These are phyloP conservation scores for Zosterops pallidus DNA, from an alignment of 2,113 vertebrate species.

Conservation along the genomic window DNA sequence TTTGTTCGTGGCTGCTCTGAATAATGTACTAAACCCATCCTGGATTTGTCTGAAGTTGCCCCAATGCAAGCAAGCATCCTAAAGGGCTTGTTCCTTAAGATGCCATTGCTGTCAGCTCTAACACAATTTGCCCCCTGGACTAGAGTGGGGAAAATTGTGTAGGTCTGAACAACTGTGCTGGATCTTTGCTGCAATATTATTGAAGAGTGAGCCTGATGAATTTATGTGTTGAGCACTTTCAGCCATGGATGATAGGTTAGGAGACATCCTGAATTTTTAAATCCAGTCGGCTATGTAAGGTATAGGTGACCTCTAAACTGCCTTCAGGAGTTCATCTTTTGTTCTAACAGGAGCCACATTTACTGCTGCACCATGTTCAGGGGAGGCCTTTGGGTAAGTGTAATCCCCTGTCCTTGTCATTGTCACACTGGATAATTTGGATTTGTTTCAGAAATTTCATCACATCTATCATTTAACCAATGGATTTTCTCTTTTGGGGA, in stretches of 20 bases:
- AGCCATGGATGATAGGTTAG: background rate
- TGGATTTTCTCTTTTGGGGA: background rate
- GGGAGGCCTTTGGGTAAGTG: background rate
- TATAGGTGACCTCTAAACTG: background rate
- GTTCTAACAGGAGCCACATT: background rate
- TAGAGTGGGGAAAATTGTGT: background rate
- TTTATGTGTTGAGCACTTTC: background rate
- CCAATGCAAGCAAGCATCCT: background rate
- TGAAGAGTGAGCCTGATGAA: background rate
- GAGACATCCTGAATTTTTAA: background rate
- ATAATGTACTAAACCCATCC: background rate
- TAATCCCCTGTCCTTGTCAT: background rate
- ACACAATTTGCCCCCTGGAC: background rate
- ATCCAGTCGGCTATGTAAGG: background rate
- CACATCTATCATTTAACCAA: background rate
- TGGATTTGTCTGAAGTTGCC: background rate
- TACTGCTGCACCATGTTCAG: background rate
- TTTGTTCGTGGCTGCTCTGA: background rate
- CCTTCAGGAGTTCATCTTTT: background rate
- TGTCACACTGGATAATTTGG: background rate
- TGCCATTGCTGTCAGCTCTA: background rate
- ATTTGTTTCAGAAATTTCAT: background rate
- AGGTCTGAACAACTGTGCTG: background rate
- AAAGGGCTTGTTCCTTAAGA: background rate
- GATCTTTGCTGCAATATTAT: background rate